Evolutionary conservation across 2,888 invertebrate species (phyloP).

Genomic region (Blomia tropicalis): DNA sequence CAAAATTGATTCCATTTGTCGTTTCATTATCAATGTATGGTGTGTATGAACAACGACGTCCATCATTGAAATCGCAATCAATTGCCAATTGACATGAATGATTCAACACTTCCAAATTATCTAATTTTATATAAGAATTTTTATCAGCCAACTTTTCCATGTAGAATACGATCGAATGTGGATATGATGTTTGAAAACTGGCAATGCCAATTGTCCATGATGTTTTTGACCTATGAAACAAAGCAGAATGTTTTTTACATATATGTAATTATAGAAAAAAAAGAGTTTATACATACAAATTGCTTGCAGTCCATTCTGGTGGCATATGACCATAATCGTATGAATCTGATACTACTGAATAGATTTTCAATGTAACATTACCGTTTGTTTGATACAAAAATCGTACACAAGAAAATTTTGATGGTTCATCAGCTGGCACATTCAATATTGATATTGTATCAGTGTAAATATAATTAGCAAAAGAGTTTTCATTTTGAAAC

Average conservation of each 20-base stretch:
- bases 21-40: neutral
- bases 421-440: neutral
- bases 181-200: too few relatives aligned
- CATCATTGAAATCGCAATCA: conserved; percentile 27
- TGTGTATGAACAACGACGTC: neutral
- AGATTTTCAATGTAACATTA: conserved; percentile 23
- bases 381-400: conserved; percentile 10
- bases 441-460: neutral
- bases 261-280: neutral
- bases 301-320: neutral
- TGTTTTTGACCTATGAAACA: conserved; percentile 29
- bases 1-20: neutral
- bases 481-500: neutral
- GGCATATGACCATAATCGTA: neutral
- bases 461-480: neutral
- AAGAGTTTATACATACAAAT: neutral
- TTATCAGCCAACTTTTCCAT: neutral
- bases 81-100: conserved; percentile 26
- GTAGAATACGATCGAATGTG: conserved; percentile 23
- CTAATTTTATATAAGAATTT: conserved; percentile 25
- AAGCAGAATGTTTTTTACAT: conserved; percentile 34
- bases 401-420: neutral
- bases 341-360: conserved; percentile 21
- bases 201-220: conserved; percentile 28
- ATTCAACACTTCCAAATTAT: conserved; percentile 27